A percentile compares a stretch with the other conserved stretches of the same genome.
Evolutionary conservation across 1,140 invertebrate species (phyloP).

Genomic region (Lasaia peninsularis): DNA sequence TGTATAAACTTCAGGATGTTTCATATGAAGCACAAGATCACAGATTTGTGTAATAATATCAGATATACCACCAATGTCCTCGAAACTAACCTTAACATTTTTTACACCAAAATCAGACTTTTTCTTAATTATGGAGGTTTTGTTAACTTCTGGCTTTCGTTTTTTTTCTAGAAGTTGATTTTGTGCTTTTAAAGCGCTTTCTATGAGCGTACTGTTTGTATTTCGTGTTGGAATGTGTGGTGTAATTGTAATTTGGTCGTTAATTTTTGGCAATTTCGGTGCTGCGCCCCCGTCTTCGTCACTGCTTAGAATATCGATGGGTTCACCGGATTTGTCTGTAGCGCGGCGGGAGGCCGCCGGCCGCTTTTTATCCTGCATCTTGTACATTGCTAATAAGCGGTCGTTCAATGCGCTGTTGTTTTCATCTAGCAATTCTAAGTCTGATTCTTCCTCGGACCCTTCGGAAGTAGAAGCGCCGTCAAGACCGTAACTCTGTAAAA

Average conservation of each 20-base stretch:
- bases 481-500: constrained; percentile 78
- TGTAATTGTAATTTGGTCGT: constrained; percentile 71
- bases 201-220: constrained; percentile 45
- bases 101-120: constrained; percentile 56
- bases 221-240: constrained; percentile 59
- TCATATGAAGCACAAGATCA: constrained; percentile 89
- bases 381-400: constrained; percentile 70
- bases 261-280: constrained; percentile 68
- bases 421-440: constrained; percentile 76
- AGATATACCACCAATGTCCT: constrained; percentile 87
- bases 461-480: constrained; percentile 78
- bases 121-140: constrained; percentile 48
- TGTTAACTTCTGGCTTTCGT: constrained; percentile 48
- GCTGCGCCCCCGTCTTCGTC: constrained; percentile 75
- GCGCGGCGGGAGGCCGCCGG: constrained; percentile 43
- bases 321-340: constrained; percentile 70
- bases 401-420: constrained; percentile 71
- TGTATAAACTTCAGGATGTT: constrained; percentile 89
- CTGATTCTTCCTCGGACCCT: constrained; percentile 78
- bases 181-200: constrained; percentile 38
- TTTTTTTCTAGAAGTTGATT: constrained; percentile 53
- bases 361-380: constrained; percentile 68
- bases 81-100: constrained; percentile 79
- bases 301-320: constrained; percentile 78
- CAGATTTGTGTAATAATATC: constrained; percentile 86